phyloP scores from a whole-genome alignment of 2,113 vertebrate species.

The Natator depressus region DNA sequence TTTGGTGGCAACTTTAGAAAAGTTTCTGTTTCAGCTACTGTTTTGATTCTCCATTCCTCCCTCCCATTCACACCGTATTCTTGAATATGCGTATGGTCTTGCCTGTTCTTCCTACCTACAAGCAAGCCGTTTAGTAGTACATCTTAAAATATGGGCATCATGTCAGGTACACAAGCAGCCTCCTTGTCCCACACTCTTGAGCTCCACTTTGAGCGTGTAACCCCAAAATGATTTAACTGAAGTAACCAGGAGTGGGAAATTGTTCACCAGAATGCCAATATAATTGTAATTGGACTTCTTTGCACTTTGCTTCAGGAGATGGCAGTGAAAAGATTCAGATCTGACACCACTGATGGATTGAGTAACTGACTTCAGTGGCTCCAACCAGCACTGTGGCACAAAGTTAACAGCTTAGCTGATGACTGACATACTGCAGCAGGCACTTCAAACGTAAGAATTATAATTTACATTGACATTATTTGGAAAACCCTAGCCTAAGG shows the following conservation, averaged over 20 bases:
- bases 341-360: no score
- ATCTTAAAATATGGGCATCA: not conserved
- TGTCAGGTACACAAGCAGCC: not conserved
- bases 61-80: not conserved
- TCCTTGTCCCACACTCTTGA: not conserved
- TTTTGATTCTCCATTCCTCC: not conserved
- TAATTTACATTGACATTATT: no score
- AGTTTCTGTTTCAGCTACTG: not conserved
- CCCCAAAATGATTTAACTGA: not conserved
- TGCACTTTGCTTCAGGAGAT: no score
- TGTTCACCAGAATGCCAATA: not conserved
- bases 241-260: not conserved
- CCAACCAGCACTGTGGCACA: no score
- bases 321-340: no score
- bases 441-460: no score
- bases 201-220: not conserved
- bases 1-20: not conserved
- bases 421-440: no score
- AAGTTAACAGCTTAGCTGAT: no score
- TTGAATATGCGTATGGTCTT: not conserved
- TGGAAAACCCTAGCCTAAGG: no score
- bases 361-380: no score
- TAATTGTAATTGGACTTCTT: not conserved
- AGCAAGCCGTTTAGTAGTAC: not conserved
- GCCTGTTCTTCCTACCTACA: not conserved